phyloP scores from a whole-genome alignment of 2,888 invertebrate species.

The Brenthis ino region DNA sequence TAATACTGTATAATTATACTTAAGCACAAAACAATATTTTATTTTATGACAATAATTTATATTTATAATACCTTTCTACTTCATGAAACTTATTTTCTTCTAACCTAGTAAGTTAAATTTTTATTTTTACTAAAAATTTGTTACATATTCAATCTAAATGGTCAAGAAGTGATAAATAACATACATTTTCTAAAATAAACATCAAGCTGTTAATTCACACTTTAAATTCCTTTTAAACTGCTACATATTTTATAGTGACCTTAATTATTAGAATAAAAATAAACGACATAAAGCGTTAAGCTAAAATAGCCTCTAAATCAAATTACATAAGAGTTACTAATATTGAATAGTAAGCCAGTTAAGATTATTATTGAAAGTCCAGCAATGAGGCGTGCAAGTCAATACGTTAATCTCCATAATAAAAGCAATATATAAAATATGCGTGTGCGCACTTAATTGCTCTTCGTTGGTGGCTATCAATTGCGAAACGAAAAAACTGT shows the following conservation, averaged over 20 bases:
- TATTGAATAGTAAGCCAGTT: not conserved
- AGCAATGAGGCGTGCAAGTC: conserved; percentile 55
- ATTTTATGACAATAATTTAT: no score
- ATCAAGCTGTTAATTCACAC: conserved; percentile 1
- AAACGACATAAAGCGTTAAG: conserved; percentile 1
- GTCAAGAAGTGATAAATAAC: not conserved
- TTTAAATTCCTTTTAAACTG: conserved; percentile 6
- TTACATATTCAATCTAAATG: not conserved
- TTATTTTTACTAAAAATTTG: not conserved
- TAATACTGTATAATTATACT: no score
- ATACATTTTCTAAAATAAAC: not conserved
- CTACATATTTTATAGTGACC: conserved; percentile 17
- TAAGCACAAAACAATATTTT: no score
- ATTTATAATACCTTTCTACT: no score
- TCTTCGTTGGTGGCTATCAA: conserved; percentile 72
- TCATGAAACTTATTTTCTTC: no score
- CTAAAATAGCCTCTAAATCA: conserved; percentile 5
- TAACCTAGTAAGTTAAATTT: no score
- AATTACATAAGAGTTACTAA: not conserved
- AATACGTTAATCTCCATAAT: conserved; percentile 79
- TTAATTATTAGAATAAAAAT: conserved; percentile 26
- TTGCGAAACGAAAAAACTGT: conserved; percentile 77
- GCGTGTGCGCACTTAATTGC: conserved; percentile 72
- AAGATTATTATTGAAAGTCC: conserved; percentile 34
- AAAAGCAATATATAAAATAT: conserved; percentile 76